phyloP scores from a whole-genome alignment of 2,797 vertebrate genomes.

The Sebastes minor region DNA sequence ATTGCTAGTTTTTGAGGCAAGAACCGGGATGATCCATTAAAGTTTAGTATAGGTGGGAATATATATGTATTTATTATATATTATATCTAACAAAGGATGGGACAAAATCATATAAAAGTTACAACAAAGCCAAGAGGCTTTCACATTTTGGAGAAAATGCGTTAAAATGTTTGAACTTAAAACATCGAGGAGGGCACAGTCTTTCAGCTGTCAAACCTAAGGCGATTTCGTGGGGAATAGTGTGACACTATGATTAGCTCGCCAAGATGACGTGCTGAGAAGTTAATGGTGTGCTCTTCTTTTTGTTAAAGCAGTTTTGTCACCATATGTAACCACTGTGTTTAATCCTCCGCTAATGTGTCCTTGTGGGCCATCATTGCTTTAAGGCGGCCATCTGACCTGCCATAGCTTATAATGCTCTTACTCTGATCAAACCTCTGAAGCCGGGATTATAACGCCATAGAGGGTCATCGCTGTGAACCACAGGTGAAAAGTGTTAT shows the following conservation, averaged over 20 bases:
- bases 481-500: constrained; percentile 78
- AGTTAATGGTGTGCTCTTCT: not conserved
- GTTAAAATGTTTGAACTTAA: not conserved
- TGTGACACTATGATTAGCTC: not conserved
- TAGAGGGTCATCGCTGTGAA: constrained; percentile 81
- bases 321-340: not conserved
- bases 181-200: not conserved
- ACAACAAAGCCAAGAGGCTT: not conserved
- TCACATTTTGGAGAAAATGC: not conserved
- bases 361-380: constrained; percentile 72
- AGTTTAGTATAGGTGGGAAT: not conserved
- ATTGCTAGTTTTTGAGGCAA: not conserved
- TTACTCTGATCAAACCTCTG: constrained; percentile 80
- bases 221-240: not conserved
- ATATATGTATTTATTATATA: not conserved
- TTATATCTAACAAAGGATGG: not conserved
- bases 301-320: constrained; percentile 25
- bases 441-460: constrained; percentile 81
- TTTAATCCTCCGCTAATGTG: constrained; percentile 49
- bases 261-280: not conserved
- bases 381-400: constrained; percentile 84
- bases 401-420: constrained; percentile 86
- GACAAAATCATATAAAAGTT: not conserved
- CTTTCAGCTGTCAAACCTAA: not conserved
- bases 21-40: not conserved